These are phyloP conservation scores for Celastrina argiolus DNA, from an alignment of 2,888 invertebrate species.

Conservation along the genomic window DNA sequence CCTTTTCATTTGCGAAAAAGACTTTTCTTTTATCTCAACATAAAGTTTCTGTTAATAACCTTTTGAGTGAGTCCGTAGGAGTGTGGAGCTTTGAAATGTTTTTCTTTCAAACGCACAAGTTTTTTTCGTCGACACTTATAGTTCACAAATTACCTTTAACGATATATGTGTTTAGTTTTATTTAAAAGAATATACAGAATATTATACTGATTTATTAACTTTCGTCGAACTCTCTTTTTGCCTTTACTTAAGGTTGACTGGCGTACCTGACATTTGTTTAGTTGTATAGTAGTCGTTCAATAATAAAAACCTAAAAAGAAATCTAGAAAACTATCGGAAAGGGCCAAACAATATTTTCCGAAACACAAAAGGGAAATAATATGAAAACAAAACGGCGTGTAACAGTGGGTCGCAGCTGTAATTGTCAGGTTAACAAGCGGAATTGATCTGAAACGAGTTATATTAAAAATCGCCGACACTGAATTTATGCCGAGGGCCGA, in stretches of 20 bases:
- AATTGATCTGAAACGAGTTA: constrained; percentile 33
- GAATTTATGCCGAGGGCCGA: constrained; percentile 42
- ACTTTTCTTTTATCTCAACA: constrained; percentile 5
- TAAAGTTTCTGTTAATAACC: constrained; percentile 8
- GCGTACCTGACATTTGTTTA: too few species aligned
- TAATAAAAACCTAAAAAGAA: neutral
- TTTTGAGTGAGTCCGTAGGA: constrained; percentile 11
- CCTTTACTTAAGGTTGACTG: too few species aligned
- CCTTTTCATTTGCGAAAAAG: neutral
- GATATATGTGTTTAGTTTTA: neutral
- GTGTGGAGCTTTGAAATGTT: constrained; percentile 11
- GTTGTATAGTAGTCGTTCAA: neutral
- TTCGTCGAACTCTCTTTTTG: too few species aligned
- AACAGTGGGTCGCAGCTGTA: constrained; percentile 12
- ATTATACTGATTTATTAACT: too few species aligned
- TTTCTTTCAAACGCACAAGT: neutral
- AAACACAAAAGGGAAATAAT: neutral
- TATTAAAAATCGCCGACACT: constrained; percentile 51
- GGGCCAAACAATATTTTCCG: constrained; percentile 4
- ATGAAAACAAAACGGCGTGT: constrained; percentile 21
- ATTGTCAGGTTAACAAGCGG: constrained; percentile 18
- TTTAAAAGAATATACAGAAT: too few species aligned
- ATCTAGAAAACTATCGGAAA: neutral
- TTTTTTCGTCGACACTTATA: neutral
- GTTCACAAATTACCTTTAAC: neutral